Conservation (phyloP, 2,797 vertebrate species). For the Pteropus rufus region DNA sequence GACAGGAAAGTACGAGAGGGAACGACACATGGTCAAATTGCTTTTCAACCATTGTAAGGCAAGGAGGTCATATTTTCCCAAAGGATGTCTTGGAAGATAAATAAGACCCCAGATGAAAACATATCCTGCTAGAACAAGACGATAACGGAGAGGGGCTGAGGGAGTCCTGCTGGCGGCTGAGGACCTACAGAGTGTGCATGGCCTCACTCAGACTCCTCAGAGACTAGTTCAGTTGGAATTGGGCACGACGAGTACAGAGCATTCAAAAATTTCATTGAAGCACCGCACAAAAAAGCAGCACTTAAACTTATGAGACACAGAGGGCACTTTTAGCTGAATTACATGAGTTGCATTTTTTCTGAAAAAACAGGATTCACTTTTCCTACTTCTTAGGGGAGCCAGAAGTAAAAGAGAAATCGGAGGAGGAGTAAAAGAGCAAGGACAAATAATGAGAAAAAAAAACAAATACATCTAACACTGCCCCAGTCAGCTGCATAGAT, state of each 20-base stretch:
- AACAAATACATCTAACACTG: too few species aligned
- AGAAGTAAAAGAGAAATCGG: not conserved
- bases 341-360: not conserved
- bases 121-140: too few species aligned
- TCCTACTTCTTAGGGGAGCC: not conserved
- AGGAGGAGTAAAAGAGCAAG: not conserved
- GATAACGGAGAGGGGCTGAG: not conserved
- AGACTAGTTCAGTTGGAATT: not conserved
- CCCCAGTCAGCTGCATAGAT: not conserved
- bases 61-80: not conserved
- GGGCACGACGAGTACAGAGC: not conserved
- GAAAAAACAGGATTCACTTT: not conserved
- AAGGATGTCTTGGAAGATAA: not conserved
- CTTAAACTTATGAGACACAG: not conserved
- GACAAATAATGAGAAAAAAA: not conserved
- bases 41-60: not conserved
- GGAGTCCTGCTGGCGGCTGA: rapidly evolving
- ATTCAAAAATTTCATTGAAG: not conserved
- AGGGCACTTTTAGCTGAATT: not conserved
- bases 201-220: not conserved
- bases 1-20: not conserved
- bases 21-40: not conserved
- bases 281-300: not conserved
- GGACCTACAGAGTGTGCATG: not conserved
- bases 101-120: not conserved